A percentile compares a stretch with the other conserved stretches of the same genome.
Evolutionary conservation across 2,113 vertebrate genomes (phyloP).

Genomic region (Calidris pugnax): DNA sequence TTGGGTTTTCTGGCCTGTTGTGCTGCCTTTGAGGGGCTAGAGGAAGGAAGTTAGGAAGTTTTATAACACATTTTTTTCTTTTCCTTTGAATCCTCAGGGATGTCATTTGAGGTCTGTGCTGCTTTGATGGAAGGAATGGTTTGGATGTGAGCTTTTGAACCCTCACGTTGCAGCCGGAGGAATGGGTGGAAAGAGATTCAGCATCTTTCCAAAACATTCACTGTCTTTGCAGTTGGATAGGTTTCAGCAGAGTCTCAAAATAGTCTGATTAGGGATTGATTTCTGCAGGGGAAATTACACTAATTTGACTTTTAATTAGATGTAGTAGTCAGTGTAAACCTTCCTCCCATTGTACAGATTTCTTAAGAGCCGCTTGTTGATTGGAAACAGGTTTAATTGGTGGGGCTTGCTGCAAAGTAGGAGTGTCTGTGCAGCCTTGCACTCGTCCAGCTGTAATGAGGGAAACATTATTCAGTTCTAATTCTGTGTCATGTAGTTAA

Average conservation of each 20-base stretch:
- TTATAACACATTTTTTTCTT: background rate
- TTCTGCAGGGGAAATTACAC: slow-evolving; percentile 31
- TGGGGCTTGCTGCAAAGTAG: background rate
- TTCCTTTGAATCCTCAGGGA: slow-evolving; percentile 31
- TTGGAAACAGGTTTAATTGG: slow-evolving; percentile 34
- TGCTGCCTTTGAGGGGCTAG: slow-evolving; percentile 33
- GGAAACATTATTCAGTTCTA: no score
- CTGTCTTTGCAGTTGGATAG: background rate
- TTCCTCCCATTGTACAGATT: slow-evolving; percentile 39
- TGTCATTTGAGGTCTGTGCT: slow-evolving; percentile 1
- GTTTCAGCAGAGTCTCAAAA: slow-evolving; percentile 14
- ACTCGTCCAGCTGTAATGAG: background rate
- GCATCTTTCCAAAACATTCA: background rate
- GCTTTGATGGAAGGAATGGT: slow-evolving; percentile 6
- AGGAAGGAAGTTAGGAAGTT: slow-evolving; percentile 38
- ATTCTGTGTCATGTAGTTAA: background rate
- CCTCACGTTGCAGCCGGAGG: background rate
- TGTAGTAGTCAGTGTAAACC: slow-evolving; percentile 37
- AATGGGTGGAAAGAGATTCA: background rate
- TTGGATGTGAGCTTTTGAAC: slow-evolving; percentile 12
- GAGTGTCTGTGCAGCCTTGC: background rate
- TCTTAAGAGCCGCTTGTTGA: slow-evolving; percentile 32
- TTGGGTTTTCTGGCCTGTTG: slow-evolving; percentile 24
- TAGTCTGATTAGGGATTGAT: slow-evolving; percentile 47
- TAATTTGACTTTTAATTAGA: slow-evolving; percentile 61